These are phyloP conservation scores for Burhinus oedicnemus DNA, from an alignment of 2,113 vertebrate genomes.

Conservation along the genomic window DNA sequence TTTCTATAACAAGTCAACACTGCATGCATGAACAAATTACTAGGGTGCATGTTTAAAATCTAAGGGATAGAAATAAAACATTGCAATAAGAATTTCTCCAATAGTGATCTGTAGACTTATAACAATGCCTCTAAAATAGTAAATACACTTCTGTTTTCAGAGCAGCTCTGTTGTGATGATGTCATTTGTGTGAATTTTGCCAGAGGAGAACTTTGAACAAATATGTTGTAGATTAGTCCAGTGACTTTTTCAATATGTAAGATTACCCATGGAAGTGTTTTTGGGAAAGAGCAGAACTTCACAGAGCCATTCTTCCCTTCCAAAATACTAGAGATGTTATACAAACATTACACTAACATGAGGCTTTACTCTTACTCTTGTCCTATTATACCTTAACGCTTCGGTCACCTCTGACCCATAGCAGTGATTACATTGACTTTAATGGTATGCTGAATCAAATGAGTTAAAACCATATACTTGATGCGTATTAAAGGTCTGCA, in stretches of 20 bases:
- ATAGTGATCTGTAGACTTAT: background rate
- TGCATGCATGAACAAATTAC: background rate
- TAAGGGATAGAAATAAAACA: background rate
- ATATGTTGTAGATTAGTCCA: constrained; percentile 18
- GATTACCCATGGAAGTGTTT: background rate
- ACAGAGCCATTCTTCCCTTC: background rate
- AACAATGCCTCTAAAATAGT: background rate
- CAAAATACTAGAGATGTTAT: background rate
- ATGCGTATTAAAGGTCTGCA: background rate
- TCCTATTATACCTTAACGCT: background rate
- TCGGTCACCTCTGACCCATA: background rate
- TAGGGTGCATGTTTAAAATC: background rate
- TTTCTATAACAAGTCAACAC: constrained; percentile 44
- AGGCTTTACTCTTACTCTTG: background rate
- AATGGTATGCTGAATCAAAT: background rate
- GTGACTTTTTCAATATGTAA: constrained; percentile 31
- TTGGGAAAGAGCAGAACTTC: constrained; percentile 6
- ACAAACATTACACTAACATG: background rate
- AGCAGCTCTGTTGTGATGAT: background rate
- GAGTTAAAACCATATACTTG: background rate
- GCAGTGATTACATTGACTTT: background rate
- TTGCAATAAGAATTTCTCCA: background rate
- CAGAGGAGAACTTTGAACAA: constrained; percentile 7
- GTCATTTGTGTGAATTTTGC: background rate
- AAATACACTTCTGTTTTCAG: constrained; percentile 18